These are phyloP conservation scores for Coelinius sp. DNA, from an alignment of 2,888 invertebrate genomes.

Conservation along the genomic window DNA sequence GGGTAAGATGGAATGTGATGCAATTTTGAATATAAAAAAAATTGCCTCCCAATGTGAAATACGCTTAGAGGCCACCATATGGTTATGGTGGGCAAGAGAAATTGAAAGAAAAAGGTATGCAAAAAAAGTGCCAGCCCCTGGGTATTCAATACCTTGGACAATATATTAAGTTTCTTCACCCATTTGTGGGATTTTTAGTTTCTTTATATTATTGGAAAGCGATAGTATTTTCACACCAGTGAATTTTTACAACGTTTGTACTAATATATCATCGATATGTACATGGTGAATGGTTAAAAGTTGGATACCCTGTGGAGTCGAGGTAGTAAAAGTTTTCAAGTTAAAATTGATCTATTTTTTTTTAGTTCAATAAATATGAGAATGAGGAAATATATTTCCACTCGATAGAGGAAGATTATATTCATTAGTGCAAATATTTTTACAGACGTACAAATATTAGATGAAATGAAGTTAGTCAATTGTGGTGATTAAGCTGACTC, in stretches of 20 bases:
- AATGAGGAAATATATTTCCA: neutral
- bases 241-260: constrained; percentile 55
- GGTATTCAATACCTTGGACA: constrained; percentile 27
- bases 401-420: too few relatives aligned
- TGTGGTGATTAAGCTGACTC: constrained; percentile 21
- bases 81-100: constrained; percentile 56
- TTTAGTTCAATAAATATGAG: neutral
- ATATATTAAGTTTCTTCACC: constrained; percentile 46
- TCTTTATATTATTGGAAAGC: constrained; percentile 62
- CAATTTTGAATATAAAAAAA: constrained; percentile 56
- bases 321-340: neutral
- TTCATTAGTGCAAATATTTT: neutral
- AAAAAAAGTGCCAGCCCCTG: neutral
- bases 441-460: neutral
- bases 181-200: constrained; percentile 30
- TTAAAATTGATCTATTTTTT: neutral
- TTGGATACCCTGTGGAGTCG: neutral
- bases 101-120: constrained; percentile 31
- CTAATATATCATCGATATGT: constrained; percentile 54
- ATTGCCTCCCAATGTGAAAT: constrained; percentile 67
- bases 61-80: constrained; percentile 61
- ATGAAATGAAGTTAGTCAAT: neutral
- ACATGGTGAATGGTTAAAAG: constrained; percentile 13
- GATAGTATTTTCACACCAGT: constrained; percentile 61
- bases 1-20: constrained; percentile 57